Percentiles rank a stretch among this genome's conserved stretches.
These are phyloP conservation scores for Corella eumyota DNA, from an alignment of 23 tunicate species.

Conservation along the genomic window DNA sequence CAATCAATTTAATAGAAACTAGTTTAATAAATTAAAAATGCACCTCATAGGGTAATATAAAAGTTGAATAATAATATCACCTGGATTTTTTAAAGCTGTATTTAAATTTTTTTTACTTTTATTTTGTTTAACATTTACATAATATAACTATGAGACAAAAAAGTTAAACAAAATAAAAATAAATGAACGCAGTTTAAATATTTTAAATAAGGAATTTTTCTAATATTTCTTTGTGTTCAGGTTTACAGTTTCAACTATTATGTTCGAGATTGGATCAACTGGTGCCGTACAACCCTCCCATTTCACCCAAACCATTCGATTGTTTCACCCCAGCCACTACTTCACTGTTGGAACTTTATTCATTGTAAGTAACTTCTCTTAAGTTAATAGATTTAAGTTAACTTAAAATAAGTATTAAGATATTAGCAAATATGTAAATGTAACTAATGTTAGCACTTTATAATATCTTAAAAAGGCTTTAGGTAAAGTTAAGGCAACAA, in stretches of 20 bases:
- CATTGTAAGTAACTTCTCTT: slow-evolving; percentile 55
- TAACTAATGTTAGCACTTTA: too few relatives aligned
- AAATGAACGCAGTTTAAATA: too few relatives aligned
- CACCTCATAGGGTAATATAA: too few relatives aligned
- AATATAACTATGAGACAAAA: not conserved
- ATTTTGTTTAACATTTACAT: not conserved
- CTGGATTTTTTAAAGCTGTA: not conserved
- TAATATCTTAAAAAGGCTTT: too few relatives aligned
- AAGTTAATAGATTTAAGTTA: not conserved
- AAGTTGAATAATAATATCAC: not conserved
- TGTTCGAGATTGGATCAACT: slow-evolving; percentile 61
- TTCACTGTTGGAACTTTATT: slow-evolving; percentile 52
- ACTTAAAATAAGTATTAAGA: too few relatives aligned
- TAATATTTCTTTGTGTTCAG: too few relatives aligned
- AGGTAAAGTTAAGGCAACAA: too few relatives aligned
- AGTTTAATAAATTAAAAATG: too few relatives aligned
- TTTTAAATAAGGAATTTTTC: too few relatives aligned
- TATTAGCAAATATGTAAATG: too few relatives aligned
- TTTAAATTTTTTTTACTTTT: not conserved
- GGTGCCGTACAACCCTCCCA: slow-evolving; percentile 57
- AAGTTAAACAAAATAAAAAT: too few relatives aligned
- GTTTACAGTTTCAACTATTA: slow-evolving; percentile 51
- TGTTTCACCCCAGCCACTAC: slow-evolving; percentile 54
- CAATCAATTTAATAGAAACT: too few relatives aligned
- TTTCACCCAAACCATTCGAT: slow-evolving; percentile 43